Base-by-base conservation (phyloP, 2,113 vertebrate genomes). In the Nothocercus nigrocapillus region DNA sequence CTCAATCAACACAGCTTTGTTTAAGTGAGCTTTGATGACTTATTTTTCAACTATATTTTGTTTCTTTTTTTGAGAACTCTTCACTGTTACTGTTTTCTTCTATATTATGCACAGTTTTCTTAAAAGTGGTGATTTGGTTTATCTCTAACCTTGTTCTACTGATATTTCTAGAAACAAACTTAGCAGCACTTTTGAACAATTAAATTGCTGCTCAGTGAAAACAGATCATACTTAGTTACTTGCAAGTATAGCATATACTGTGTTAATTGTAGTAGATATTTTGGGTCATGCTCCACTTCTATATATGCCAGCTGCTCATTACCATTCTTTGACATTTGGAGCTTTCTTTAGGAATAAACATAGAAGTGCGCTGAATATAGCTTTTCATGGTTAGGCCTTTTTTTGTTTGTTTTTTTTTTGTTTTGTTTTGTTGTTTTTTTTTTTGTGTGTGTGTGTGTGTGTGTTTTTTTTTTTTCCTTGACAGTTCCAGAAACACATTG, bases 291-390 rank as follows among this genome's bases (percentile, higher is more conserved):
- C 78, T 87, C 89, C 70, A 93, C 28, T 94, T 93, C 53, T 68
- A 64, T 92, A 53, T 82, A 8, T 94, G 94, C 58, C 84, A 93
- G 74, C 80, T 72, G 73, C 91, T 79, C 86, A 34, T 95, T 94
- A 90, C 2, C 0, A 0, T 93, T 95, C 66, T 82, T 42, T 93
- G 85, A 88, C 85, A 49, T 87, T 90, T 90, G 69, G 74, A 85
- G 34, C 69, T 87, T 95, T 82, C 77, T 93, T 24, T 95, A 90
- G 88, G 83, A 94, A 28, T 62, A 89, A 94, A 90, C 94, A 44
- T 72, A 94, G 88, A 82, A 42, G 11, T 82, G 9, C 1, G 6
- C 90, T 82, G 32, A 73, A 94, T 96, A 93, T 94, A 96, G 56
- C 77, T 84, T 4, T 32, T 76, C 44, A 6, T 38, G 45, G 47